These are phyloP conservation scores for Trissolcus japonicus DNA, from an alignment of 2,888 invertebrate genomes.

Conservation along the genomic window DNA sequence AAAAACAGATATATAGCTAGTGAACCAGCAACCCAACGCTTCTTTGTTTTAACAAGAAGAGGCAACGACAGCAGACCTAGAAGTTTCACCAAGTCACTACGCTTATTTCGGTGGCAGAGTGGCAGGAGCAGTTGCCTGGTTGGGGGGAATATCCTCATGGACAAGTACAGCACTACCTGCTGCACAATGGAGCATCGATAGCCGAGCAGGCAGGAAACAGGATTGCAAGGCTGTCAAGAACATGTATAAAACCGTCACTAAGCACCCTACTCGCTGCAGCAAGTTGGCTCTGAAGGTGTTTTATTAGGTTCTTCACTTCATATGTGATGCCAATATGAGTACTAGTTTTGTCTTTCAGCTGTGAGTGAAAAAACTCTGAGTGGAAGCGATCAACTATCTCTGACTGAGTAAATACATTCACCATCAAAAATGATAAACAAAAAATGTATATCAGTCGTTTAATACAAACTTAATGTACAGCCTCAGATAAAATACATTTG, in stretches of 20 bases:
- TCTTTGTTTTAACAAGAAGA: too few relatives aligned
- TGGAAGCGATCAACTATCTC: too few relatives aligned
- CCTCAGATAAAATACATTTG: too few relatives aligned
- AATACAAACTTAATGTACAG: too few relatives aligned
- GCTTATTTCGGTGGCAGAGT: slow-evolving; percentile 77
- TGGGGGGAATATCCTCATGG: slow-evolving; percentile 69
- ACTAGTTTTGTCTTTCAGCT: slow-evolving; percentile 83
- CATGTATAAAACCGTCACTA: slow-evolving; percentile 74
- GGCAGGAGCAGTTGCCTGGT: slow-evolving; percentile 57
- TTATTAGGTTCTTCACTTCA: slow-evolving; percentile 86
- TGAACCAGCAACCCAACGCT: too few relatives aligned
- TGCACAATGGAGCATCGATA: slow-evolving; percentile 61
- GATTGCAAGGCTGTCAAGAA: slow-evolving; percentile 72
- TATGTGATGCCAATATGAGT: slow-evolving; percentile 88
- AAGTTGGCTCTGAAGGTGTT: slow-evolving; percentile 79
- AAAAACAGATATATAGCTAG: neutral
- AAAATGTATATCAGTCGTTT: too few relatives aligned
- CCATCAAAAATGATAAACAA: too few relatives aligned
- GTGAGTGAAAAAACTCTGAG: too few relatives aligned
- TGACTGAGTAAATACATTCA: too few relatives aligned
- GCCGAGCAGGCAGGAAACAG: slow-evolving; percentile 77
- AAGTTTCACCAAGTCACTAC: slow-evolving; percentile 79
- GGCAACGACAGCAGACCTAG: slow-evolving; percentile 80
- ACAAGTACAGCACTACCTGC: slow-evolving; percentile 65
- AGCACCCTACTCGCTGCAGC: slow-evolving; percentile 79